Conservation (phyloP, 2,113 vertebrate species). For the Argyrosomus japonicus region DNA sequence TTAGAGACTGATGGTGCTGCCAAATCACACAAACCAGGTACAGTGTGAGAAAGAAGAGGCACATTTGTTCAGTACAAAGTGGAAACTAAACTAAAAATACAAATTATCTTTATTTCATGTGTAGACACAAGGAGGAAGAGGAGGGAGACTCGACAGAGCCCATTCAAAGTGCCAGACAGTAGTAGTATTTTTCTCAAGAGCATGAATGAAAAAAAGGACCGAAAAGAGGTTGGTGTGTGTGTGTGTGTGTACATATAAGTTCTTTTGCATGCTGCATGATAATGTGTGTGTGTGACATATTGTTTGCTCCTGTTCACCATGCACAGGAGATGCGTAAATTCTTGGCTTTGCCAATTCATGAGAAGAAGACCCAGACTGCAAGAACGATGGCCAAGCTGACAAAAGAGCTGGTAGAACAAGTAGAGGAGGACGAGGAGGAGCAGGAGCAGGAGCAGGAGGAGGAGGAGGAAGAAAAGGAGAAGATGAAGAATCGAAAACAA, state of each 20-base stretch:
- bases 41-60: background rate
- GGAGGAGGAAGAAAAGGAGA: background rate
- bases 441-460: slow-evolving; percentile 14
- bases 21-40: slow-evolving; percentile 51
- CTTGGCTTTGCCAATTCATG: slow-evolving; percentile 82
- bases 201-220: slow-evolving; percentile 43
- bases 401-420: slow-evolving; percentile 77
- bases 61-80: background rate
- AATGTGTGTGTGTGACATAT: background rate
- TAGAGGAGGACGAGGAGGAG: slow-evolving; percentile 50
- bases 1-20: slow-evolving; percentile 2
- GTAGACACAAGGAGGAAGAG: slow-evolving; percentile 47
- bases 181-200: slow-evolving; percentile 51
- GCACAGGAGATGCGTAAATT: slow-evolving; percentile 85
- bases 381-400: slow-evolving; percentile 69
- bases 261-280: background rate
- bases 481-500: slow-evolving; percentile 28
- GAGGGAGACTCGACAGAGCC: slow-evolving; percentile 42
- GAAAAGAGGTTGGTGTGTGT: slow-evolving; percentile 54
- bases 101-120: background rate
- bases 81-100: background rate
- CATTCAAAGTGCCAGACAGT: slow-evolving; percentile 69
- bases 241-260: background rate
- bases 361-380: slow-evolving; percentile 83
- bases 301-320: slow-evolving; percentile 25